These are phyloP conservation scores for Syrrhaptes paradoxus DNA, from an alignment of 2,113 vertebrate genomes.

Conservation along the genomic window DNA sequence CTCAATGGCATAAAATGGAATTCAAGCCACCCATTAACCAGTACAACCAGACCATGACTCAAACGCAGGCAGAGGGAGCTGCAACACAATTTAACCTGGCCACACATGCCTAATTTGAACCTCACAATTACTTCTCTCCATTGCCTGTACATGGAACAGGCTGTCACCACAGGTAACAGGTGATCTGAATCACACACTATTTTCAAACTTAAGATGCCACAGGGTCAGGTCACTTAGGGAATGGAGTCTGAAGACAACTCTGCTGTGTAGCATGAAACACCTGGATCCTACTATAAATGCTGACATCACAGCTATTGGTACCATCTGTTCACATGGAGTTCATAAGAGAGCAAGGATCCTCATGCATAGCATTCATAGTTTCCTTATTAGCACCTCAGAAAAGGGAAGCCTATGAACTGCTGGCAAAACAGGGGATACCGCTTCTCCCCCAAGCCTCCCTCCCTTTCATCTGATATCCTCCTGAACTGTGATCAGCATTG, in stretches of 20 bases:
- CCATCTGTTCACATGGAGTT: neutral
- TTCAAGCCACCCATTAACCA: constrained; percentile 2
- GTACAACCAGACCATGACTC: constrained; percentile 56
- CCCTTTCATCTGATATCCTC: neutral
- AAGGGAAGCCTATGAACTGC: neutral
- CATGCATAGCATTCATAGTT: neutral
- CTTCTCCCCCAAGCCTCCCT: neutral
- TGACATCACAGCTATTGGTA: neutral
- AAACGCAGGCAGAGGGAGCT: neutral
- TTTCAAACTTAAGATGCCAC: neutral
- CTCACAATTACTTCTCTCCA: neutral
- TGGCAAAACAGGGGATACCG: neutral
- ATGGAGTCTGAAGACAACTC: neutral
- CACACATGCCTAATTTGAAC: neutral
- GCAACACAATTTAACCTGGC: neutral
- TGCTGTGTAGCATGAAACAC: neutral
- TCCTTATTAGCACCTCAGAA: neutral
- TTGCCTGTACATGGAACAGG: neutral
- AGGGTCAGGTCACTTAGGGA: constrained; percentile 14
- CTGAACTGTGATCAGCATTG: neutral
- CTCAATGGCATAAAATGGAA: neutral
- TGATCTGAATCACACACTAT: constrained; percentile 17
- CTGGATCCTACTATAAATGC: neutral
- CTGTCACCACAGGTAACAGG: neutral
- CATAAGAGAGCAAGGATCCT: neutral